Evolutionary conservation across 2,888 invertebrate genomes (phyloP), one percentile per base, ranked within the genome.

Genomic region (Volucella inanis): DNA sequence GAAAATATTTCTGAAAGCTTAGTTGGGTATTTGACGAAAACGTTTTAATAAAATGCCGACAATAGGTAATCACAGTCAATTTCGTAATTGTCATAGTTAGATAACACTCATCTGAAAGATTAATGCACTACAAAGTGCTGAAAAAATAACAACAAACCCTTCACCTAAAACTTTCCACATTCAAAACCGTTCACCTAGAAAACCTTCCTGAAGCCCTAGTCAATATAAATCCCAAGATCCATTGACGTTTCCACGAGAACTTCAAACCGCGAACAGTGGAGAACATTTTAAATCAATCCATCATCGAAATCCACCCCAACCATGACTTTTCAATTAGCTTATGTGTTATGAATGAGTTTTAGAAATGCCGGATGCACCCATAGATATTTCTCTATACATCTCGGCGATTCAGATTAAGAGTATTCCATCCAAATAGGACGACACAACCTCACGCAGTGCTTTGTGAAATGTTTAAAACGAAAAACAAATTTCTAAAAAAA

Each of bases 251-350:
- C 49, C 14, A 65, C 50, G 50, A 18, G 41, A n/a, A 52, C 39
- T 50, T 50, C 22, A 52, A 65, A 31, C 71, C n/a, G n/a, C 38
- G 12, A 57, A 59, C 62, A 62, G 3, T 10, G 8, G 38, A 62
- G 14, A n/a, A 55, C 18, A 52, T 55, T 64, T 15, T 10, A 57
- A 65, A 65, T 71, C 70, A 55, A 78, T 78, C 50, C 64, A 50
- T 78, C 78, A 78, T 47, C 64, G 11, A 22, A 38, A 9, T 22
- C 49, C 39, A 15, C 11, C 31, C 31, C 50, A 31, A 11, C 50
- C 43, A 15, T 64, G 49, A n/a, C 61, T 54, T 65, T 78, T 78
- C 78, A 71, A 78, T 78, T 57, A 64, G 59, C 43, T 50, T 38
- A n/a, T 38, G 41, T 15, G 59, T 43, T 59, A 67, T 45, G 50